Evolutionary conservation across 2,797 vertebrate genomes (phyloP).

Genomic region (Lemur catta): DNA sequence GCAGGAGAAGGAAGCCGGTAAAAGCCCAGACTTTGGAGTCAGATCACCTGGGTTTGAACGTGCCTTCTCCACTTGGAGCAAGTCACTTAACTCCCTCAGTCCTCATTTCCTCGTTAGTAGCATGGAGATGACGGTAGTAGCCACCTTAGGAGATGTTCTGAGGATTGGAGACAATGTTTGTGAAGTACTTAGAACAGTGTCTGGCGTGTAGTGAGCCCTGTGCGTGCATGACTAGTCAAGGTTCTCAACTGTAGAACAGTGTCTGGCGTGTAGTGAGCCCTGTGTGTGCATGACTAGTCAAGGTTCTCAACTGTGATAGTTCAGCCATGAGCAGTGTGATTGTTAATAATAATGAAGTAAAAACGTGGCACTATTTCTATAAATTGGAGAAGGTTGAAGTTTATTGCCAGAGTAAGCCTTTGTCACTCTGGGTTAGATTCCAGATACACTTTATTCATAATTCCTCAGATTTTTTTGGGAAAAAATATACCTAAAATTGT

Average conservation of each 20-base stretch:
- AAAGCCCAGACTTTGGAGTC: not conserved
- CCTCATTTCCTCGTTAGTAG: not conserved
- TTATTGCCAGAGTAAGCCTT: slow-evolving; percentile 7
- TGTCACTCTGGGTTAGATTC: not conserved
- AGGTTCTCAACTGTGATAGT: not conserved
- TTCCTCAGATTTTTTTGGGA: not conserved
- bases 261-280: fast-evolving
- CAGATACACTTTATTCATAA: not conserved
- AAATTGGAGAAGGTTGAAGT: not conserved
- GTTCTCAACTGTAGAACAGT: not conserved
- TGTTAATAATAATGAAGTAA: not conserved
- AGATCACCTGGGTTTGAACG: not conserved
- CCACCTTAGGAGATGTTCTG: not conserved
- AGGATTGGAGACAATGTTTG: not conserved
- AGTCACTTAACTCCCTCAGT: not conserved
- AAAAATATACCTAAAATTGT: not conserved
- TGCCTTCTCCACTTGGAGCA: not conserved
- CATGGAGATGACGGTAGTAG: not conserved
- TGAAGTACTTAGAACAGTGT: not conserved
- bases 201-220: fast-evolving
- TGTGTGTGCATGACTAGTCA: not conserved
- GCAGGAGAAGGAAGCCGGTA: not conserved
- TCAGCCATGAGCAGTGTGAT: not conserved
- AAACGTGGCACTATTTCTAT: not conserved
- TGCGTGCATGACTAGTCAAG: not conserved